Evolutionary conservation across 2,888 invertebrate genomes (phyloP), one percentile per base, ranked within the genome.

Genomic region (Germaria angustata): DNA sequence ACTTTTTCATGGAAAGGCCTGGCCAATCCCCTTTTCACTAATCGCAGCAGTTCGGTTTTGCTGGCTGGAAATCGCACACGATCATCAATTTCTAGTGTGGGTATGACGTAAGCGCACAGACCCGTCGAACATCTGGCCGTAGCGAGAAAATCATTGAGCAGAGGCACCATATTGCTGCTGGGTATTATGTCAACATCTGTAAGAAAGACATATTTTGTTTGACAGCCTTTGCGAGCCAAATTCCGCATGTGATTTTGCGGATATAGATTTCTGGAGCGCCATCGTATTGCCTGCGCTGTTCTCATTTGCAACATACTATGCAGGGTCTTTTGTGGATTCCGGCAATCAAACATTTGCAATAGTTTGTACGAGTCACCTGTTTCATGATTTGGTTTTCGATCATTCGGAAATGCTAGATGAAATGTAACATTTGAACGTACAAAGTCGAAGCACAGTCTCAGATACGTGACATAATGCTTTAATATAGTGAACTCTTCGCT

Each of bases 191-290:
- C 97, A 8, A 97, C 95, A 90, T 97, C 97, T 1, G 96, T 96
- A 55, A 97, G 92, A 88, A 97, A 97, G 55, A 96, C 95, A 90
- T 94, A 95, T 44, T 94, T 93, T 2, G 94, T 94, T 86, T 96
- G 96, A 86, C 97, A 97, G 87, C 96, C 96, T 88, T 96, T 95
- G 68, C 97, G 92, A 0, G 97, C 97, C 71, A 97, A 91, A 90
- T 98, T 98, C 85, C 97, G 92, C 92, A 97, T 92, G 88, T 97
- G 96, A 88, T 97, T 98, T 91, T 97, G 97, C 0, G 97, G 97
- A 89, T 97, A 97, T 0, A 95, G 94, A 88, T 95, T 94, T 80
- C 94, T 93, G 55, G 94, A 92, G 69, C 96, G 92, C 96, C 96
- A 96, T 68, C 93, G 93, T 2, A 93, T 92, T 2, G 95, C 95